Base-by-base conservation (phyloP, 1,140 invertebrate species). In the Brachionus rubens region DNA sequence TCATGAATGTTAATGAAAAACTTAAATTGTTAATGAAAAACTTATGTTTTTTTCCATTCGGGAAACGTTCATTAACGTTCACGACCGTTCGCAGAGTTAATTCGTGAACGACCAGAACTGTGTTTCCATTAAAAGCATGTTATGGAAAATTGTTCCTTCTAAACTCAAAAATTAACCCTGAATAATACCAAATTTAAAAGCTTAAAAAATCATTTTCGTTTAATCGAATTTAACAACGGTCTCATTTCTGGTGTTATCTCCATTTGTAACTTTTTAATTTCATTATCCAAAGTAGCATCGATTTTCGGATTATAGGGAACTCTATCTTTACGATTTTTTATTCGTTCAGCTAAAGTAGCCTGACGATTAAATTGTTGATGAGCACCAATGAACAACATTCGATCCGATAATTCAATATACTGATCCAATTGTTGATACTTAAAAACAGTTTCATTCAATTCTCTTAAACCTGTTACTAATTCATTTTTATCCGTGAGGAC, bases 341-440 rank as follows among this genome's bases (percentile, higher is more conserved):
- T 41, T 43, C 59, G 16, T 65, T 65, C 59, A 6, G 59, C 59
- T 19, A 65, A 26, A 14, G 59, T 65, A 7, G 59, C 59, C 24
- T 65, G 36, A 14, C 59, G 36, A 65, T 65, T 65, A 19, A 65
- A 65, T 21, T 65, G 59, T 28, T 65, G 59, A 65, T 43, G 40
- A 43, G 59, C 59, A 19, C 59, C 59, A 43, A 65, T 65, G 26
- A 65, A 65, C n/a, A 65, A 43, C 10, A 65, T 65, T 65, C 59
- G 19, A 28, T 65, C 59, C 1, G 59, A 65, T 43, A 65, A 43
- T 26, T 65, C 59, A 12, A 65, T 43, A 43, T 65, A 65, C 5
- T 65, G 36, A 41, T 65, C 59, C 33, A 65, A 43, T 65, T 41
- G 36, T 65, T 65, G 59, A 43, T 65, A 65, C 43, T 65, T 65